Conservation (phyloP, 1,140 invertebrate species). For the Battus philenor region DNA sequence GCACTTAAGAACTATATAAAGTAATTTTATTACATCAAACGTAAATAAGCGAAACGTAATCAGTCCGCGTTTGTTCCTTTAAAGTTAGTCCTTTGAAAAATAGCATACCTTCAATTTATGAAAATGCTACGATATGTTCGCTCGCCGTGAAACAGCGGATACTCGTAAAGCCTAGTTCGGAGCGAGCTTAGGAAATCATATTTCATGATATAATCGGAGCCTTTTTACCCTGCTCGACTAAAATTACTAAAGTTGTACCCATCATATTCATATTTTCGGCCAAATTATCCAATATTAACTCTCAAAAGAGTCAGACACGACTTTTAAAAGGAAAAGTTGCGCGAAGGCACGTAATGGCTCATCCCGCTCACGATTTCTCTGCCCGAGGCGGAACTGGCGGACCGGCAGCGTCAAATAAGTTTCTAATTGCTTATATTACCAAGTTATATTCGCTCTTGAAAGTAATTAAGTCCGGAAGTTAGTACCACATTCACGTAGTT, state of each 20-base stretch:
- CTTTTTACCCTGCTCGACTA: constrained; percentile 47
- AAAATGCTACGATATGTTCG: constrained; percentile 7
- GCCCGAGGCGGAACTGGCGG: constrained; percentile 66
- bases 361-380: constrained; percentile 69
- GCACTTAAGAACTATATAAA: too few species aligned
- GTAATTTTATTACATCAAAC: too few species aligned
- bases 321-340: constrained; percentile 74
- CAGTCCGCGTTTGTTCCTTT: too few species aligned
- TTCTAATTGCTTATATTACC: constrained; percentile 76
- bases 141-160: constrained; percentile 29
- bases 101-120: constrained; percentile 9
- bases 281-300: constrained; percentile 73
- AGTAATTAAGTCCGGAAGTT: constrained; percentile 72
- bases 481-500: constrained; percentile 65
- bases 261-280: constrained; percentile 68
- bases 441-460: constrained; percentile 72
- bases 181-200: constrained; percentile 38
- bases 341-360: constrained; percentile 72
- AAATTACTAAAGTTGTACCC: constrained; percentile 63
- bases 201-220: constrained; percentile 49
- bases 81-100: constrained; percentile 3
- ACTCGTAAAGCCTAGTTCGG: constrained; percentile 37
- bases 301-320: constrained; percentile 71
- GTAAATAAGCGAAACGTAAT: too few species aligned
- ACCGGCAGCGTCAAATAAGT: constrained; percentile 74